A percentile compares a stretch with the other conserved stretches of the same genome.
phyloP scores from a whole-genome alignment of 2,888 invertebrate genomes.

The Cryptocephalus primarius region DNA sequence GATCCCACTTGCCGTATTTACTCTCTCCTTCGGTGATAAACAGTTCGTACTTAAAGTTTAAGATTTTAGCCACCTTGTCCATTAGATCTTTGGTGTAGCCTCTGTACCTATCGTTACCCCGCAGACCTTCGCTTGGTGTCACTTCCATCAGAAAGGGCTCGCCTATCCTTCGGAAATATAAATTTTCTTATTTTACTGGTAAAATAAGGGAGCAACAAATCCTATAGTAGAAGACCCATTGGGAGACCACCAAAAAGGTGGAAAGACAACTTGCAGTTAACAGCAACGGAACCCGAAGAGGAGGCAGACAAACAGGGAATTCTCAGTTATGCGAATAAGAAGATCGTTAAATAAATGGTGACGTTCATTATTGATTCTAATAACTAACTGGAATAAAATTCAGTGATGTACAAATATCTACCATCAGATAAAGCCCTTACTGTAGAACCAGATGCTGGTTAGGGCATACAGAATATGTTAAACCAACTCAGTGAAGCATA shows the following conservation, averaged over 20 bases:
- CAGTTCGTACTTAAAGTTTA: conserved; percentile 34
- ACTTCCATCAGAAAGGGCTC: conserved; percentile 55
- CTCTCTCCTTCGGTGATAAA: conserved; percentile 48
- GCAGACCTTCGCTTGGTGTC: conserved; percentile 44
- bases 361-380: too few relatives aligned
- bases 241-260: too few relatives aligned
- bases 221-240: too few relatives aligned
- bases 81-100: conserved; percentile 90
- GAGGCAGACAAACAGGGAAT: too few relatives aligned
- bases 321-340: too few relatives aligned
- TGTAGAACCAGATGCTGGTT: background rate
- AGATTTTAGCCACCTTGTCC: conserved; percentile 15
- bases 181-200: too few relatives aligned
- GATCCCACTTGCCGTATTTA: conserved; percentile 55
- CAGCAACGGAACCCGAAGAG: too few relatives aligned
- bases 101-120: conserved; percentile 69
- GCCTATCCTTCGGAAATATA: conserved; percentile 44
- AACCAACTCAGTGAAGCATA: too few relatives aligned
- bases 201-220: too few relatives aligned
- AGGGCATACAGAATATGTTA: too few relatives aligned
- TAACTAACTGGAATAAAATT: background rate
- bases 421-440: background rate
- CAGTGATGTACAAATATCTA: background rate
- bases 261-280: too few relatives aligned
- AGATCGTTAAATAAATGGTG: too few relatives aligned